Base-by-base conservation (phyloP, 2,888 invertebrate species). In the Calameuta pallipes region DNA sequence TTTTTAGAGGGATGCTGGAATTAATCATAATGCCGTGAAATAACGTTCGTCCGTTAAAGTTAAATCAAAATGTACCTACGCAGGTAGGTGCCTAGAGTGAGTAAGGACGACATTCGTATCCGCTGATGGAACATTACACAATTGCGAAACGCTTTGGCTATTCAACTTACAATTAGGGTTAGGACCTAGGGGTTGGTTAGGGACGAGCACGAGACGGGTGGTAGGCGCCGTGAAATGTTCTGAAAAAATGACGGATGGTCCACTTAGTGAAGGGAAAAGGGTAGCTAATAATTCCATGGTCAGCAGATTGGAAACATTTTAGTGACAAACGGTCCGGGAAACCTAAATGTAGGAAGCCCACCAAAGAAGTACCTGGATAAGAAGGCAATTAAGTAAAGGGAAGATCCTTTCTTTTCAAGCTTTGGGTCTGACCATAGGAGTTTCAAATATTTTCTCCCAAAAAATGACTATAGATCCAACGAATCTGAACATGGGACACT, bases 201-300 rank as follows among this genome's bases (percentile, higher is more conserved):
- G 70, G 71, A 71, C 9, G 71, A 33, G 13, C 4, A 30, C 71
- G 71, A 30, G 12, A 12, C 15, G 71, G 12, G 23, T 71, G 56
- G 56, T 56, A 56, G 56, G 23, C 23, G 56, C 56, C 23, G 23
- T 23, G 23, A 56, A 56, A 56, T 56, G 56, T 56, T 31, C 31
- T 0, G 13, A 34, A 71, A 31, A 77, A 31, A 78, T 78, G 78
- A 78, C 73, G 68, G 76, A 78, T 78, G 76, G 75, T 31, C 76
- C 78, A 76, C 78, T 75, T 73, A 69, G 30, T 11, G 36, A 41
- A 37, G n/a, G 69, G 30, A 76, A 78, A 78, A 35, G 73, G 78
- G 33, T 37, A 70, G 68, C 15, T 75, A 75, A 78, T 78, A 78
- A 68, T 76, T 11, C 34, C 71, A 30, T 34, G 76, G 71, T 76